A percentile compares a stretch with the other conserved stretches of the same genome.
Evolutionary conservation across 2,113 vertebrate species (phyloP).

Genomic region (Anolis carolinensis): DNA sequence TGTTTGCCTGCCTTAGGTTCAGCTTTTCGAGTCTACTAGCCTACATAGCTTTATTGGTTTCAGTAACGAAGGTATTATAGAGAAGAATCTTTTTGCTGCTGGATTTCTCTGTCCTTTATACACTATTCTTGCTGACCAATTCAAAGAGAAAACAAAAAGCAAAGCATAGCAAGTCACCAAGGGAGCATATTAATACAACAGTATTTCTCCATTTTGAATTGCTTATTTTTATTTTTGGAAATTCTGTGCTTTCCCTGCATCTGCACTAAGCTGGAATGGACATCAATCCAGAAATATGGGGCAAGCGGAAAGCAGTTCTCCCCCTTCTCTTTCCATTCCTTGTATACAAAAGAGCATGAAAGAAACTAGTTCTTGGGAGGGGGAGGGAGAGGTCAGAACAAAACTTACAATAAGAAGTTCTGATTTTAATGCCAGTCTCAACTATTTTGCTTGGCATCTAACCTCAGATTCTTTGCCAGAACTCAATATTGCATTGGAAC

Average conservation of each 20-base stretch:
- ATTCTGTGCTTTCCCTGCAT: not conserved
- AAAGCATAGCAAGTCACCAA: not conserved
- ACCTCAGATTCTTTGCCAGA: conserved; percentile 38
- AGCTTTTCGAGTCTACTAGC: too few species aligned
- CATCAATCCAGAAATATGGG: not conserved
- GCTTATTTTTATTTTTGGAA: not conserved
- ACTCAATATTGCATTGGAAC: conserved; percentile 45
- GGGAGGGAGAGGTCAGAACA: conserved; percentile 6
- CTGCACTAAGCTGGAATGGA: not conserved
- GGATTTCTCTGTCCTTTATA: not conserved
- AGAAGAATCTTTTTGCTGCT: not conserved
- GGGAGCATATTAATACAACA: not conserved
- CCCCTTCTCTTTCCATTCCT: not conserved
- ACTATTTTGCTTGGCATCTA: conserved; percentile 38
- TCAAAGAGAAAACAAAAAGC: not conserved
- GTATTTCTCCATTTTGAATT: not conserved
- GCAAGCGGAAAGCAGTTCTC: conserved; percentile 3
- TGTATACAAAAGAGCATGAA: not conserved
- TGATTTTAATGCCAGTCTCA: conserved; percentile 37
- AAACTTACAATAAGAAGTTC: conserved; percentile 30
- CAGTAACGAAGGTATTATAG: not conserved
- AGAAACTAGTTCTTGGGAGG: conserved; percentile 13
- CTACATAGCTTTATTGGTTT: not conserved
- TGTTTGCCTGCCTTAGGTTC: too few species aligned
- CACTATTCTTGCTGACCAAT: not conserved